Evolutionary conservation across 1,140 invertebrate genomes (phyloP).

Genomic region (Phymorhynchus buccinoides): DNA sequence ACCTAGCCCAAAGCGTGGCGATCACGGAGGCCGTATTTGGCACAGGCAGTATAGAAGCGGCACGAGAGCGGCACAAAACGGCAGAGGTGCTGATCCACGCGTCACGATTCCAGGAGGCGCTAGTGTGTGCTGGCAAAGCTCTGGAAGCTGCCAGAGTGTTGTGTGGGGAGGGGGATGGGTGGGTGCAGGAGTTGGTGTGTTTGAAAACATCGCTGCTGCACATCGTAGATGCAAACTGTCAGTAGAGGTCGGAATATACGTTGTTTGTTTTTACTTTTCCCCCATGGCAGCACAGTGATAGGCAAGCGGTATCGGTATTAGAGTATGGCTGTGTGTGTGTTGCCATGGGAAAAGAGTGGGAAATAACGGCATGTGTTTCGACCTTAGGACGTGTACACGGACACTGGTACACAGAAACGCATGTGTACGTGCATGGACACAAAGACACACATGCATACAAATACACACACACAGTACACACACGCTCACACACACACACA

Average conservation of each 20-base stretch:
- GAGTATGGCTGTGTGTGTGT: background rate
- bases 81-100: constrained; percentile 77
- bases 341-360: background rate
- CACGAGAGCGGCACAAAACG: constrained; percentile 75
- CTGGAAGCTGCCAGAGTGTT: constrained; percentile 45
- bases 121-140: constrained; percentile 46
- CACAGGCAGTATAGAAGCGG: constrained; percentile 76
- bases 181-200: constrained; percentile 36
- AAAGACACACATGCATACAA: background rate
- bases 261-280: background rate
- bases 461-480: background rate
- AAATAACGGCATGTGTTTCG: too few species aligned
- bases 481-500: background rate
- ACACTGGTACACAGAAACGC: constrained; percentile 28
- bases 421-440: background rate
- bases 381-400: background rate
- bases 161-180: constrained; percentile 40
- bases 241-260: background rate
- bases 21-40: constrained; percentile 76
- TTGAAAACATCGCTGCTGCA: background rate
- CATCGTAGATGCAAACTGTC: background rate
- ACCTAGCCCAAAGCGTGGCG: constrained; percentile 73
- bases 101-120: constrained; percentile 42
- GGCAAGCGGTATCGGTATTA: background rate
- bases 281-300: too few species aligned